Conservation (phyloP, 2,113 vertebrate genomes). For the Seriola quinqueradiata region DNA sequence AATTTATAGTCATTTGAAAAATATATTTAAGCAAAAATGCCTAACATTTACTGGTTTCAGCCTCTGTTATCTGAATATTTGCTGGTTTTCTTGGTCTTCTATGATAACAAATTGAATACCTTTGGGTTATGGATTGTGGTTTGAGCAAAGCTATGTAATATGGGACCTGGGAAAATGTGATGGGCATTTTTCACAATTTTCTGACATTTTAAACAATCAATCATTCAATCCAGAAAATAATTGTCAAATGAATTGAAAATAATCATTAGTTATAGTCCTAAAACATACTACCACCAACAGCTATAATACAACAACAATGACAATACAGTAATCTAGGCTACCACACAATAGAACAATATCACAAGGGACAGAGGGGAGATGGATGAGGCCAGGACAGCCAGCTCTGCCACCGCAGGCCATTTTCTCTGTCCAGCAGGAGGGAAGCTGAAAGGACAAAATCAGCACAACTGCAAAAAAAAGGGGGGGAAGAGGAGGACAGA, state of each 20-base stretch:
- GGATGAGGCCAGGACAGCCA: constrained; percentile 44
- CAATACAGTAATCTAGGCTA: constrained; percentile 33
- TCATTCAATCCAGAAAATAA: neutral
- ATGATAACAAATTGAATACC: neutral
- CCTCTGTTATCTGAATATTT: neutral
- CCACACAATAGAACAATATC: constrained; percentile 48
- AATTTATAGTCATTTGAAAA: too few relatives aligned
- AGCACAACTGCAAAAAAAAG: constrained; percentile 35
- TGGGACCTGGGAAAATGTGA: neutral
- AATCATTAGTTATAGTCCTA: neutral
- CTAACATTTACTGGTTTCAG: neutral
- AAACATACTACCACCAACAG: neutral
- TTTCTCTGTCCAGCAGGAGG: constrained; percentile 46
- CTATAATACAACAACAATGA: constrained; percentile 20
- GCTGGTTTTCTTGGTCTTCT: neutral
- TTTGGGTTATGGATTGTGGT: constrained; percentile 3
- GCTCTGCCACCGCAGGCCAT: constrained; percentile 48
- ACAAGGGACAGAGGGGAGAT: constrained; percentile 44
- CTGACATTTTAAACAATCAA: neutral
- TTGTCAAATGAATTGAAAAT: neutral
- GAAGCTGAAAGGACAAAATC: constrained; percentile 48
- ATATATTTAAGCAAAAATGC: too few relatives aligned
- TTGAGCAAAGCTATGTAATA: neutral
- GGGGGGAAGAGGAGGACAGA: constrained; percentile 20
- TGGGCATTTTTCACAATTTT: neutral